Evolutionary conservation across 2,113 vertebrate species (phyloP).

Genomic region (Eurystomus gularis): DNA sequence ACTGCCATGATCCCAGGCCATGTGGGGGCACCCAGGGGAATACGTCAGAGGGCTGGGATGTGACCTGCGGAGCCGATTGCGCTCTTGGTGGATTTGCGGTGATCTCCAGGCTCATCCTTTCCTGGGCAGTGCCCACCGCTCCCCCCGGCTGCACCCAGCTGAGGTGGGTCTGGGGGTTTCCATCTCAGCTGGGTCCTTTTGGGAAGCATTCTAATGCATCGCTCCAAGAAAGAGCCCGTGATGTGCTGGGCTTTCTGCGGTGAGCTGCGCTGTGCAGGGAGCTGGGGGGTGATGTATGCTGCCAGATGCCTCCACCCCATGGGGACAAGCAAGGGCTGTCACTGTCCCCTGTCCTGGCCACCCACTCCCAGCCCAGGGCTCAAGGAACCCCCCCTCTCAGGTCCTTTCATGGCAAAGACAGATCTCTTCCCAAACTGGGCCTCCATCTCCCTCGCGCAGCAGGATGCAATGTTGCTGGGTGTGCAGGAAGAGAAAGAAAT

Average conservation of each 20-base stretch:
- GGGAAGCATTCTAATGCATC: background rate
- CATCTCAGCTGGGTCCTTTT: background rate
- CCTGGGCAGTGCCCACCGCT: background rate
- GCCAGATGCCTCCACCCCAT: background rate
- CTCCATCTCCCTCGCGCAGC: background rate
- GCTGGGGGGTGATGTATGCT: background rate
- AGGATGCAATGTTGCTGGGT: background rate
- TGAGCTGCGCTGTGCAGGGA: background rate
- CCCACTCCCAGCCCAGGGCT: background rate
- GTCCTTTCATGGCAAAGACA: background rate
- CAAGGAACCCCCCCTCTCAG: background rate
- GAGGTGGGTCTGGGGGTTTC: background rate
- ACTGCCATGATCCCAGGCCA: rapidly evolving
- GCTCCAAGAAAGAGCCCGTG: background rate
- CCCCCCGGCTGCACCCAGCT: background rate
- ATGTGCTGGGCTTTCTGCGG: background rate
- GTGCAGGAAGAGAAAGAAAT: background rate
- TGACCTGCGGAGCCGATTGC: rapidly evolving
- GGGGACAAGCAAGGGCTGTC: background rate
- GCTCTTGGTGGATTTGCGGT: background rate
- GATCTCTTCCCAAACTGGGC: background rate
- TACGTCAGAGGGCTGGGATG: background rate
- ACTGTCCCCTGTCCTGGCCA: background rate
- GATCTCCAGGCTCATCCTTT: background rate
- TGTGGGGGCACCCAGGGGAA: background rate